Evolutionary conservation across 92 coral and sea anemone genomes (phyloP), one percentile per base, ranked within the genome.

Genomic region (Bergia sp.): DNA sequence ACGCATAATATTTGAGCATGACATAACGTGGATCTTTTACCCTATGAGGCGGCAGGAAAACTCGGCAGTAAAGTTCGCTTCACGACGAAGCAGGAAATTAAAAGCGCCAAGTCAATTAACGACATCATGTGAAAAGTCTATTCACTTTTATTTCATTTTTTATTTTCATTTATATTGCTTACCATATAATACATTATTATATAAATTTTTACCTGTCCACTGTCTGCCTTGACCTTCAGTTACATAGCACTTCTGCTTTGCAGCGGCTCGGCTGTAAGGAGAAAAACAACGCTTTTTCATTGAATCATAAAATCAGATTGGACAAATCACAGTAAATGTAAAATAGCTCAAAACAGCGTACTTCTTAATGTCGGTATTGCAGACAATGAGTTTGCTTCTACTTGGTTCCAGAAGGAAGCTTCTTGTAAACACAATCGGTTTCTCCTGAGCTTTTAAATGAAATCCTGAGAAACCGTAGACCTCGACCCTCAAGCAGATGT

Each of bases 401-500:
- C 69, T 61, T 21, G 69, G 69, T 4, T 18, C 69, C 69, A 61
- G 23, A 61, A 61, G 69, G 5, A 61, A 61, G 20, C 69, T 61
- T 23, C 69, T 61, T 61, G 69, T 61, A 61, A 61, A 61, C 18
- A 61, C 3, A 20, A 61, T 23, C 1, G 69, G 69, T 61, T 61
- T 61, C 20, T 16, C 69, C 69, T 20, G 29, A 16, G 69, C 29
- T 21, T 61, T 61, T 16, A 23, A 7, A 61, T 23, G 7, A 61
- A 23, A 61, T 61, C 69, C 69, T 61, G 12, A 21, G 7, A 1
- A 61, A 0, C 92, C 94, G 72, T 75, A 92, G 1, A 92, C 38
- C 61, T 94, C 96, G 43, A 89, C 93, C 79, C 95, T 78, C 90
- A 94, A 85, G 69, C 96, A 94, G 66, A 91, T 89, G 71, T 90